Evolutionary conservation across 2,888 invertebrate genomes (phyloP).

Genomic region (Syrphus vitripennis): DNA sequence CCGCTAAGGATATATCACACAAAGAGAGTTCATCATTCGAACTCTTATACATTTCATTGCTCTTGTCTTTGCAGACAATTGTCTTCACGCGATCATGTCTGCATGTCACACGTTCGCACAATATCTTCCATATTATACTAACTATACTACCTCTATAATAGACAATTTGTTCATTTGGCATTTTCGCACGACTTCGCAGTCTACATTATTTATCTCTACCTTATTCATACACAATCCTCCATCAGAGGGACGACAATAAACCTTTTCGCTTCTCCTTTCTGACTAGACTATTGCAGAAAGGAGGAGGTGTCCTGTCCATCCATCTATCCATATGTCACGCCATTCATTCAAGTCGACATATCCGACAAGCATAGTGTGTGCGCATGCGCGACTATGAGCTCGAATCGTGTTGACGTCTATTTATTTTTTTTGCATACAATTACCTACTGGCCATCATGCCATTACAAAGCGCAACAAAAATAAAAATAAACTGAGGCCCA

Average conservation of each 20-base stretch:
- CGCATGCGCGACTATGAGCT: slow-evolving; percentile 36
- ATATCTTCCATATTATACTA: too few species aligned
- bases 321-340: slow-evolving; percentile 52
- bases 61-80: not conserved
- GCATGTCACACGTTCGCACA: slow-evolving; percentile 28
- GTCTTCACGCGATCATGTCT: slow-evolving; percentile 19
- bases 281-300: not conserved
- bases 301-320: slow-evolving; percentile 55
- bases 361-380: slow-evolving; percentile 55
- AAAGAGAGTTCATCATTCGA: slow-evolving; percentile 35
- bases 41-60: slow-evolving; percentile 7
- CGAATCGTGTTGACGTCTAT: not conserved
- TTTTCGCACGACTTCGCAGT: slow-evolving; percentile 48
- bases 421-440: slow-evolving; percentile 45
- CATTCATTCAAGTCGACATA: slow-evolving; percentile 46
- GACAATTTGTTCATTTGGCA: slow-evolving; percentile 51
- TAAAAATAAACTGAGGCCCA: slow-evolving; percentile 48
- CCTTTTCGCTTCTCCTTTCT: slow-evolving; percentile 3
- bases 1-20: slow-evolving; percentile 6
- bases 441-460: slow-evolving; percentile 3
- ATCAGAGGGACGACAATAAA: slow-evolving; percentile 23
- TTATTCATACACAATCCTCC: not conserved
- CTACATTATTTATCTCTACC: not conserved
- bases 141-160: slow-evolving; percentile 33
- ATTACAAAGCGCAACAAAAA: slow-evolving; percentile 17